Evolutionary conservation across 2,113 vertebrate species (phyloP), one percentile per base, ranked within the genome.

Genomic region (Stercorarius parasiticus): DNA sequence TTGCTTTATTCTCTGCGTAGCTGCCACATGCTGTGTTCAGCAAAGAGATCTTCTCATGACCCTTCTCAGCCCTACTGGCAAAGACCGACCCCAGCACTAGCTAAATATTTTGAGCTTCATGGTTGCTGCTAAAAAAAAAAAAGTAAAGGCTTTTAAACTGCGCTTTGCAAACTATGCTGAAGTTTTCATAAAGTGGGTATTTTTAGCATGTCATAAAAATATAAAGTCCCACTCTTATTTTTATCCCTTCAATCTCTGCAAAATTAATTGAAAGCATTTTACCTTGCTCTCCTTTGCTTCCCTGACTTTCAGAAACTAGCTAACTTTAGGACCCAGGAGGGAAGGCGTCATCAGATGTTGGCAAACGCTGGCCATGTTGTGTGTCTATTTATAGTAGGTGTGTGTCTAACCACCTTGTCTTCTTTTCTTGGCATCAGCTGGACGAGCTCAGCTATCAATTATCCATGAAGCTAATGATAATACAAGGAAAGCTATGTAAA

Each of bases 361-460:
- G 97, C 97, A 98, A 97, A 97, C 15, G 95, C 96, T 97, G 96
- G 94, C 97, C 95, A 64, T 91, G 97, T 97, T 97, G 49, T 98
- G 97, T 90, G 71, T 94, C 98, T 98, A 98, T 98, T 98, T 98
- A 98, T 98, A 98, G 98, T 27, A 95, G n/a, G 91, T 21, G 20
- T 93, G 88, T 97, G 78, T 97, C 72, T 84, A 96, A 97, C 94
- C 95, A 98, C 98, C 98, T 98, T 98, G 97, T 94, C 4, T 97
- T 98, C 98, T 98, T 98, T 98, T 98, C 97, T 98, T 98, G 98
- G 98, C 94, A 94, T 90, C 90, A n/a, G 93, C 96, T 94, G 97
- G 98, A 96, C 65, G 1, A 87, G 95, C 79, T 82, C 74, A 86
- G 91, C 97, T 95, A 98, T 98, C 98, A 98, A 96, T 98, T 98